Conservation (phyloP, 2,888 invertebrate genomes). For the Rhyacophila evoluta region DNA sequence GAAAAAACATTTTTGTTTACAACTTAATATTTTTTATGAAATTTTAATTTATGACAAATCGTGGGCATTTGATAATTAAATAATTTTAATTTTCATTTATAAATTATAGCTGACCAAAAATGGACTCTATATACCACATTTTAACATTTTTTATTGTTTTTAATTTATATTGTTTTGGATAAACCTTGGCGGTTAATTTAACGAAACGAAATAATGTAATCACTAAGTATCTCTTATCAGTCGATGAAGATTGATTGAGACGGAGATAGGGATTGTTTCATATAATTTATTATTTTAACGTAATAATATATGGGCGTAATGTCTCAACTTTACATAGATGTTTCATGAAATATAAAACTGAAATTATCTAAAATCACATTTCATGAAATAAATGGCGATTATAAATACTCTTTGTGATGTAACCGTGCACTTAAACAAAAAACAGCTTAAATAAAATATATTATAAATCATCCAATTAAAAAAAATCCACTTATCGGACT, state of each 20-base stretch:
- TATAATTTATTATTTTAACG: no score
- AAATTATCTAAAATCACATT: no score
- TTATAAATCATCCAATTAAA: conserved; percentile 27
- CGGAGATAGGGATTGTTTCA: no score
- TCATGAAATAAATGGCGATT: not conserved
- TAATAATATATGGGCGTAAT: no score
- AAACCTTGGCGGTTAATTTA: no score
- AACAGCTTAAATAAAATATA: not conserved
- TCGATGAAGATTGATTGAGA: no score
- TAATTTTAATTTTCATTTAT: not conserved
- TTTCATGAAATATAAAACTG: no score
- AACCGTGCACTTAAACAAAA: not conserved
- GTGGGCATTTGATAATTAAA: not conserved
- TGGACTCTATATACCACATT: not conserved
- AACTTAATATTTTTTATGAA: no score
- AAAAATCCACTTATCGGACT: conserved; percentile 11
- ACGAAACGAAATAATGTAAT: no score
- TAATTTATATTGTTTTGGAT: not conserved
- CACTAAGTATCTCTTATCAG: no score
- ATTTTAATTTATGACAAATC: not conserved
- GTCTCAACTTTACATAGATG: no score
- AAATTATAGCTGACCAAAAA: not conserved
- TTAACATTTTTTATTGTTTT: not conserved
- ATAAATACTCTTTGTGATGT: not conserved
- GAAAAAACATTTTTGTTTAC: no score